Evolutionary conservation across 2,113 vertebrate species (phyloP).

Genomic region (Tetrao urogallus): DNA sequence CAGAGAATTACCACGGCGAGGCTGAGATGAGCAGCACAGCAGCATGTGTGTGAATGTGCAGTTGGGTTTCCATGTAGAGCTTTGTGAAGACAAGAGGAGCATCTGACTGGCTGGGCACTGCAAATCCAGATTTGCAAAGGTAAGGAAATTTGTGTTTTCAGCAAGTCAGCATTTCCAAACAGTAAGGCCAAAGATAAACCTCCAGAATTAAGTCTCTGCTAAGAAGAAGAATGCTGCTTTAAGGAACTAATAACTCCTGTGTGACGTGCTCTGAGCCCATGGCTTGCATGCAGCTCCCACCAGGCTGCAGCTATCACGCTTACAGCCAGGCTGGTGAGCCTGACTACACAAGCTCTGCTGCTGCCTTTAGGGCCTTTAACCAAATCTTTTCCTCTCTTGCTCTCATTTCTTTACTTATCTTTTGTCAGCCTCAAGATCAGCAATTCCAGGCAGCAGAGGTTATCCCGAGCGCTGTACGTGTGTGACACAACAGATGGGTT

Average conservation of each 20-base stretch:
- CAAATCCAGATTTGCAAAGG: neutral
- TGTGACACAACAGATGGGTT: accelerated
- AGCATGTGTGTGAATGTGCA: neutral
- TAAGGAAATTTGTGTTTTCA: neutral
- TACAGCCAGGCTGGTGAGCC: neutral
- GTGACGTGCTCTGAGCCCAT: neutral
- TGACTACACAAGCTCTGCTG: neutral
- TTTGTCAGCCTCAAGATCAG: neutral
- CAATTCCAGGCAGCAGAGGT: neutral
- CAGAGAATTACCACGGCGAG: slow-evolving; percentile 73
- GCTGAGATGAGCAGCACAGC: slow-evolving; percentile 81
- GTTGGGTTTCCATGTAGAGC: slow-evolving; percentile 16
- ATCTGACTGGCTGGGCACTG: neutral
- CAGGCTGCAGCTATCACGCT: accelerated
- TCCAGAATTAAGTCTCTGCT: neutral
- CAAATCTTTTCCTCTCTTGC: neutral
- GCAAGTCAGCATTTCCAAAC: neutral
- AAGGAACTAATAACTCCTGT: neutral
- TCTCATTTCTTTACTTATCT: neutral
- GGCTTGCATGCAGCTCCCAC: neutral
- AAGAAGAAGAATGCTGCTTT: neutral
- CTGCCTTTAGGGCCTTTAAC: neutral
- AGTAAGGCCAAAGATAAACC: neutral
- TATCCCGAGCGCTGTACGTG: accelerated
- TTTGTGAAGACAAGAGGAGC: slow-evolving; percentile 30